A percentile compares a stretch with the other conserved stretches of the same genome.
These are phyloP conservation scores for Myxocyprinus asiaticus DNA, from an alignment of 2,113 vertebrate species.

Conservation along the genomic window DNA sequence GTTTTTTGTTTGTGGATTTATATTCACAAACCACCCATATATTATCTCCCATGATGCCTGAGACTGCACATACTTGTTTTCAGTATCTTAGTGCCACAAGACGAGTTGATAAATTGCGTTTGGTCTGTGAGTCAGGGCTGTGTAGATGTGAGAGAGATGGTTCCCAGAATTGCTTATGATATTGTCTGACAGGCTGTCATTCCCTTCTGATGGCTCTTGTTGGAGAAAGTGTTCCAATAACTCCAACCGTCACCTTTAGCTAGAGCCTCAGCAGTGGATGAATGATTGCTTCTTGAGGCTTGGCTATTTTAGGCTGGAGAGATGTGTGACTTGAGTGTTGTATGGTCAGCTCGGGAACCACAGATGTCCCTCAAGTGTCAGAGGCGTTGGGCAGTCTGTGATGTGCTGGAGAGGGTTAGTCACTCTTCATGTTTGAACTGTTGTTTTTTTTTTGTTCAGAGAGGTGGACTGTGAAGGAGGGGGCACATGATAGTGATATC, in stretches of 20 bases:
- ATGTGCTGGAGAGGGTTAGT: neutral
- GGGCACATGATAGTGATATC: slow-evolving; percentile 51
- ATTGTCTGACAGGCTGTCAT: slow-evolving; percentile 34
- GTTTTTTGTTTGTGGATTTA: slow-evolving; percentile 9
- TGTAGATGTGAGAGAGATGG: slow-evolving; percentile 23
- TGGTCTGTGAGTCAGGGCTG: slow-evolving; percentile 24
- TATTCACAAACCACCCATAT: neutral
- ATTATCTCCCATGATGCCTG: slow-evolving; percentile 24
- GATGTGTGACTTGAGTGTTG: neutral
- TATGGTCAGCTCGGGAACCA: neutral
- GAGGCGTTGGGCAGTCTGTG: neutral
- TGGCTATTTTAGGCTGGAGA: slow-evolving; percentile 23
- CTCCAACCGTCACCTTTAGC: slow-evolving; percentile 11
- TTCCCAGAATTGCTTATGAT: slow-evolving; percentile 36
- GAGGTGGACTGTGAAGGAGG: slow-evolving; percentile 37
- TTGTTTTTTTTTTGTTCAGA: slow-evolving; percentile 39
- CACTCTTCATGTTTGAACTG: slow-evolving; percentile 2
- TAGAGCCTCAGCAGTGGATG: neutral
- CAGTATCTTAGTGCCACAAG: neutral
- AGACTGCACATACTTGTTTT: slow-evolving; percentile 19
- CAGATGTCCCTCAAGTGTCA: slow-evolving; percentile 2
- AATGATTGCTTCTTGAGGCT: slow-evolving; percentile 7
- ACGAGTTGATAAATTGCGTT: slow-evolving; percentile 5
- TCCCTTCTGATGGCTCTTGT: slow-evolving; percentile 7
- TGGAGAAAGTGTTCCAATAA: slow-evolving; percentile 10